Evolutionary conservation across 2,797 vertebrate species (phyloP).

Genomic region (Girardinus metallicus): DNA sequence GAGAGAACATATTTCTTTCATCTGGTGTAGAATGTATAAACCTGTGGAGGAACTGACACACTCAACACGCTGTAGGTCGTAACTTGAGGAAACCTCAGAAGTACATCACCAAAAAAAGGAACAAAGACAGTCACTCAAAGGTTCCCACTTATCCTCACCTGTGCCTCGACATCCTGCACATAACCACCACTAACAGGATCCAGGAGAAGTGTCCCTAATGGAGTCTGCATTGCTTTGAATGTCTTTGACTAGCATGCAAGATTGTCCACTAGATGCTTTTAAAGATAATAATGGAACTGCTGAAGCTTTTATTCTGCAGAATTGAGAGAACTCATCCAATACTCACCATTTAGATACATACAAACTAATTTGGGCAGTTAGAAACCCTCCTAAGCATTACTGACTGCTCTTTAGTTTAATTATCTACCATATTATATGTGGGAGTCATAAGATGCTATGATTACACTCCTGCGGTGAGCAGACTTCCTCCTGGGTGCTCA

Average conservation of each 20-base stretch:
- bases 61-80: background rate
- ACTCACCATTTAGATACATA: background rate
- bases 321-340: background rate
- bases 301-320: background rate
- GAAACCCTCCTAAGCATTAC: background rate
- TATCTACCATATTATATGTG: constrained; percentile 1
- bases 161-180: background rate
- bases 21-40: background rate
- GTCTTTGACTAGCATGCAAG: background rate
- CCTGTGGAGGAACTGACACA: background rate
- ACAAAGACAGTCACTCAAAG: background rate
- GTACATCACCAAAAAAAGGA: background rate
- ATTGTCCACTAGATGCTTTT: background rate
- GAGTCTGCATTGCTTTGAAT: background rate
- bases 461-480: constrained; percentile 1
- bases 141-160: background rate
- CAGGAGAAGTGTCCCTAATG: background rate
- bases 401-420: constrained; percentile 8
- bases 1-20: background rate
- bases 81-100: background rate
- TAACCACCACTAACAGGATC: background rate
- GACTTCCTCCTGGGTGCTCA: background rate
- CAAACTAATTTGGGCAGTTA: background rate
- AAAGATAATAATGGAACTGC: background rate
- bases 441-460: background rate